These are phyloP conservation scores for Coregonus sp. DNA, from an alignment of 2,797 vertebrate genomes.

Conservation along the genomic window DNA sequence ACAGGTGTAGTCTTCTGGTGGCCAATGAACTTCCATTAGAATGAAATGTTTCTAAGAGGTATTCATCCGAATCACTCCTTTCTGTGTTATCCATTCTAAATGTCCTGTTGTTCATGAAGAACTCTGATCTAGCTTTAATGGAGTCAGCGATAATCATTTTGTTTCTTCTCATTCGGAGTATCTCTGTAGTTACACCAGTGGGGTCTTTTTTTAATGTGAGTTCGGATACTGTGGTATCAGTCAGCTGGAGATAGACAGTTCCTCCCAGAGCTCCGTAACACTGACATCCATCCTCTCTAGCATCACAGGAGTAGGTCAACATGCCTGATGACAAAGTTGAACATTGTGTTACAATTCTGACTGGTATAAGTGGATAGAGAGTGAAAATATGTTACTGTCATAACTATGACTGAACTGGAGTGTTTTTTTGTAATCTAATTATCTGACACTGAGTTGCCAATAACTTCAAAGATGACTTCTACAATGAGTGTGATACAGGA, in stretches of 20 bases:
- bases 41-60: background rate
- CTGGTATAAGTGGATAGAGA: no score
- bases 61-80: constrained; percentile 31
- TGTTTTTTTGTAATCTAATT: no score
- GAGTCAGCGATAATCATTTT: rapidly evolving
- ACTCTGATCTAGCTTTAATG: constrained; percentile 5
- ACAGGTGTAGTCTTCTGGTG: rapidly evolving
- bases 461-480: no score
- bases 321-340: constrained; percentile 4
- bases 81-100: constrained; percentile 36
- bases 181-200: rapidly evolving
- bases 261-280: constrained; percentile 23
- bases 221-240: background rate
- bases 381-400: no score
- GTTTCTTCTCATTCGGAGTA: rapidly evolving
- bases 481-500: no score
- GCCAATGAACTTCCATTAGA: rapidly evolving
- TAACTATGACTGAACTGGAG: no score
- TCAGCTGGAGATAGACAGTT: constrained; percentile 22
- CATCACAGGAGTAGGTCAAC: background rate
- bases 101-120: constrained; percentile 35
- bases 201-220: rapidly evolving
- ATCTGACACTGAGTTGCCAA: no score
- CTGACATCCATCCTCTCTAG: background rate
- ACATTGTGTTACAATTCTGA: no score